Base-by-base conservation (phyloP, 2,888 invertebrate genomes). In the Lasioglossum morio region DNA sequence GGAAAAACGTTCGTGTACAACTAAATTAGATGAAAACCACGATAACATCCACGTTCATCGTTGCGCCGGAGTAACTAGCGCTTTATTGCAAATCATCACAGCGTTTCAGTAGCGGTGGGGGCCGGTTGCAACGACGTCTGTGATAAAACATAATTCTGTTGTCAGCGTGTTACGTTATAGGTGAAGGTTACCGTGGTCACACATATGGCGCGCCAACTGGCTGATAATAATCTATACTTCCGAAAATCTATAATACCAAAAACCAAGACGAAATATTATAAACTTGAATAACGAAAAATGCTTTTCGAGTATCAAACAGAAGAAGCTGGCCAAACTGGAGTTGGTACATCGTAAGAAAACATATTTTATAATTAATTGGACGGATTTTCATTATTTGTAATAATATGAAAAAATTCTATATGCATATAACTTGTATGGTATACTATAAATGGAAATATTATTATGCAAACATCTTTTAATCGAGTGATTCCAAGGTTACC, bases 131-230 rank as follows among this genome's bases (percentile, higher is more conserved):
- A 72, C 77, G 72, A 79, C 81, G 84, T 30, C 60, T 63, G 57
- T 66, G 81, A 87, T 84, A 84, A 84, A 81, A 40, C 73, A 34
- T 81, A 72, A 87, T 72, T 76, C 79, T n/a, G 60, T 37, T 34
- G 81, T 79, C 72, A 60, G 19, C 57, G 60, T 60, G 74, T 69
- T 74, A 60, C 75, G 86, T 81, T 86, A 79, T 84, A 74, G 83
- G 86, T 86, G 86, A 86, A 87, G 87, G 87, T 87, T 66, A 79
- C 19, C 57, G 60, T 12, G 85, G 72, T 81, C 69, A 57, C n/a
- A n/a, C n/a, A n/a, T 81, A 77, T 72, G 72, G 78, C 53, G 72
- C 81, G 79, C 72, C 79, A 72, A 40, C 4, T 27, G 30, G n/a
- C 27, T 72, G 57, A 75, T 79, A 77, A 81, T 69, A 77, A 81